phyloP scores from a whole-genome alignment of 1,140 invertebrate genomes.

The Drosophila tsacasi region DNA sequence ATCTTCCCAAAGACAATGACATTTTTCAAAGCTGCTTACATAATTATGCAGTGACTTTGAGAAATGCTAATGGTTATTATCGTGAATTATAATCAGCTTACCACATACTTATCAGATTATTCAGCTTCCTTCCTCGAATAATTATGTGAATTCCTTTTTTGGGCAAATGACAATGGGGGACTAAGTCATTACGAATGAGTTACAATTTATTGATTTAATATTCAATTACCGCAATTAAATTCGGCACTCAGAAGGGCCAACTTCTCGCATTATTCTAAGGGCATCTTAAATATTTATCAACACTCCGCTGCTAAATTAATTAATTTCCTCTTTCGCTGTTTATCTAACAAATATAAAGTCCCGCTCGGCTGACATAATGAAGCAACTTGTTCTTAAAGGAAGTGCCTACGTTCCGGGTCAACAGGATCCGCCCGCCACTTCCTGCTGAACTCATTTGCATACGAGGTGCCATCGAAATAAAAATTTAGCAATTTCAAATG shows the following conservation, averaged over 20 bases:
- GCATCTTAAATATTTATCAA: conserved; percentile 40
- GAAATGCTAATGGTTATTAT: conserved; percentile 45
- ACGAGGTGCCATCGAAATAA: conserved; percentile 71
- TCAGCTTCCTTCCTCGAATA: neutral
- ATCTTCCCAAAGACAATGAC: conserved; percentile 31
- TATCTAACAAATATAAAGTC: conserved; percentile 41
- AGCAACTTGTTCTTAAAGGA: conserved; percentile 57
- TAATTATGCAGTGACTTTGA: conserved; percentile 48
- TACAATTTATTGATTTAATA: conserved; percentile 32
- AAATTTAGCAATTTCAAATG: conserved; percentile 48
- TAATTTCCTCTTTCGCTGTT: conserved; percentile 54
- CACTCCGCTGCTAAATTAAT: conserved; percentile 50
- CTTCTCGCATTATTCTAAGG: conserved; percentile 32
- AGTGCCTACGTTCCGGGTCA: conserved; percentile 55
- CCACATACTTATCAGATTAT: conserved; percentile 36
- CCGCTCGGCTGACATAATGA: conserved; percentile 56
- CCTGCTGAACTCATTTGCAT: conserved; percentile 64
- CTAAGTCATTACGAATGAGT: neutral
- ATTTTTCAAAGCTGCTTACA: conserved; percentile 52
- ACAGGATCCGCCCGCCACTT: conserved; percentile 28
- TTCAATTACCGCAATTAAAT: conserved; percentile 41
- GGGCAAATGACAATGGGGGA: neutral
- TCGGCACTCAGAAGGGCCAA: neutral
- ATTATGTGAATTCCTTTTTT: conserved; percentile 1
- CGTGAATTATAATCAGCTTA: conserved; percentile 42